These are phyloP conservation scores for Orussus abietinus DNA, from an alignment of 1,140 invertebrate species.

Conservation along the genomic window DNA sequence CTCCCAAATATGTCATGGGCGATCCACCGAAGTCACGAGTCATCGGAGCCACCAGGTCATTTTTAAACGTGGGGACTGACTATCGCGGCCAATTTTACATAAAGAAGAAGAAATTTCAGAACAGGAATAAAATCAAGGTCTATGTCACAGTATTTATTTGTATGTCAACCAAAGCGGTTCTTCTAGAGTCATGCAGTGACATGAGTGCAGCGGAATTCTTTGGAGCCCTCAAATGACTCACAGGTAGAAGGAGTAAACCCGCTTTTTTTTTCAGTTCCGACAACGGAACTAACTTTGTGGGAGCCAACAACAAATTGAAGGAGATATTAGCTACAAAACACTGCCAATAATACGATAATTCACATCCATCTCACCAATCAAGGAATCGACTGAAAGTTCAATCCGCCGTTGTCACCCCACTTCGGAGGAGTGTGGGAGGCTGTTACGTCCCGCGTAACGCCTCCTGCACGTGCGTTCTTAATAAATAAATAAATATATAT, in stretches of 20 bases:
- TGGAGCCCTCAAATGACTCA: slow-evolving; percentile 28
- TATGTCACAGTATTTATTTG: slow-evolving; percentile 31
- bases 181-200: slow-evolving; percentile 27
- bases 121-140: slow-evolving; percentile 18
- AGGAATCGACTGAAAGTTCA: slow-evolving; percentile 12
- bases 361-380: neutral
- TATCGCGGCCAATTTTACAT: slow-evolving; percentile 13
- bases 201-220: slow-evolving; percentile 29
- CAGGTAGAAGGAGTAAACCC: slow-evolving; percentile 22
- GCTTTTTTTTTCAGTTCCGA: slow-evolving; percentile 21
- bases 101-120: slow-evolving; percentile 1
- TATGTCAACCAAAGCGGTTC: slow-evolving; percentile 28
- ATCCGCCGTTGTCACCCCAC: slow-evolving; percentile 11
- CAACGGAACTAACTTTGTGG: slow-evolving; percentile 24
- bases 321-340: slow-evolving; percentile 1
- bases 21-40: slow-evolving; percentile 19
- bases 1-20: slow-evolving; percentile 28
- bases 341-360: neutral
- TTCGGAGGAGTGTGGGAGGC: slow-evolving; percentile 14
- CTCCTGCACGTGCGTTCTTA: no score
- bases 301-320: slow-evolving; percentile 7
- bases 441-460: no score
- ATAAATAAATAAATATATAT: no score
- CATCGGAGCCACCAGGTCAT: no score
- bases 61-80: no score